These are phyloP conservation scores for Erebia aethiops DNA, from an alignment of 2,888 invertebrate species.

Conservation along the genomic window DNA sequence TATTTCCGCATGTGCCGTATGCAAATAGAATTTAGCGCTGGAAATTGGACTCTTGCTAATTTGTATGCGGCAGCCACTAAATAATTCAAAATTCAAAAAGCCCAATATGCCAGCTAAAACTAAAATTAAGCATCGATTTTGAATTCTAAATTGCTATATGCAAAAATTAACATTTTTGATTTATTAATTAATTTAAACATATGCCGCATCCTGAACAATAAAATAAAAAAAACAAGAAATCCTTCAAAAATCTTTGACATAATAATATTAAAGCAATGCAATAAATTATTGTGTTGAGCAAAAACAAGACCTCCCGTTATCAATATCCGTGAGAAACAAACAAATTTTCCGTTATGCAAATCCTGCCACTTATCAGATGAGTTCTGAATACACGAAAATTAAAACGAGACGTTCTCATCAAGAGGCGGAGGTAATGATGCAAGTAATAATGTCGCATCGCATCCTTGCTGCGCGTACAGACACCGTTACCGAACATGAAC, in stretches of 20 bases:
- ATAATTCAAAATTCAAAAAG: not conserved
- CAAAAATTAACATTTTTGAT: not conserved
- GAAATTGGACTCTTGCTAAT: not conserved
- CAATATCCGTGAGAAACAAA: constrained; percentile 40
- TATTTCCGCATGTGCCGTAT: no score
- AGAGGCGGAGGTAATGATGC: constrained; percentile 46
- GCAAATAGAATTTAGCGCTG: not conserved
- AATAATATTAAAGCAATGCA: constrained; percentile 4
- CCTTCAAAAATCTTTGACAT: not conserved
- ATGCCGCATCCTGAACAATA: not conserved
- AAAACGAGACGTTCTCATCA: constrained; percentile 49
- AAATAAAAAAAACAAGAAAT: not conserved
- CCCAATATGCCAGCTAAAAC: not conserved
- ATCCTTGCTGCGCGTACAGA: constrained; percentile 42
- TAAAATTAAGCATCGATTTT: not conserved
- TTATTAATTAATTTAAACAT: not conserved
- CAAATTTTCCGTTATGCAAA: constrained; percentile 30
- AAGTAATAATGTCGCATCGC: constrained; percentile 52
- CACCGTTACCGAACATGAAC: constrained; percentile 31
- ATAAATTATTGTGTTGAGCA: not conserved
- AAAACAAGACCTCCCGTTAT: constrained; percentile 26
- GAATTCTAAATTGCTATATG: not conserved
- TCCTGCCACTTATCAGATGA: constrained; percentile 38
- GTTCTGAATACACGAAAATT: constrained; percentile 44
- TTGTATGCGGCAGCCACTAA: not conserved